A percentile compares a stretch with the other conserved stretches of the same genome.
phyloP scores from a whole-genome alignment of 2,888 invertebrate species.

The Gonocerus acuteangulatus region DNA sequence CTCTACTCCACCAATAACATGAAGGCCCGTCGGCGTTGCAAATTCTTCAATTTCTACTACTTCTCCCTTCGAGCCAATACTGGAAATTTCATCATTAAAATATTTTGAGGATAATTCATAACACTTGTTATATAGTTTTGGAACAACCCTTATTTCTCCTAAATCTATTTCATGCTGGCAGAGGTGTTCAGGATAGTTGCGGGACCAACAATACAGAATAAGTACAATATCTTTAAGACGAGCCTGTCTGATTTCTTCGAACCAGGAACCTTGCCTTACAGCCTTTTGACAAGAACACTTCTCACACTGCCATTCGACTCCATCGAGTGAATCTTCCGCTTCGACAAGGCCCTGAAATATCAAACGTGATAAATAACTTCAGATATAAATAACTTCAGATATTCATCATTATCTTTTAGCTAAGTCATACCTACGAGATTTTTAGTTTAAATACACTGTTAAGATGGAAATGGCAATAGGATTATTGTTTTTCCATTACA shows the following conservation, averaged over 20 bases:
- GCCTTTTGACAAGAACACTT: neutral
- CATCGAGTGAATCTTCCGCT: constrained; percentile 16
- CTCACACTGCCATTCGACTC: constrained; percentile 28
- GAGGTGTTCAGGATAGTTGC: constrained; percentile 29
- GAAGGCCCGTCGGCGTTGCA: constrained; percentile 15
- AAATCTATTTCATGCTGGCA: constrained; percentile 31
- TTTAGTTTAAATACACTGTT: neutral
- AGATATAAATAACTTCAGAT: neutral
- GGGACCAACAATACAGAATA: constrained; percentile 31
- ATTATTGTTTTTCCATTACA: neutral
- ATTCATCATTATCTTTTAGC: neutral
- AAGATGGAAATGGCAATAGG: neutral
- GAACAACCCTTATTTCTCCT: constrained; percentile 10
- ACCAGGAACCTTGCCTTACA: constrained; percentile 28
- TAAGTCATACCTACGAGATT: too few relatives aligned
- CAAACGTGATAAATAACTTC: neutral
- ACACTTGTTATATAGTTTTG: constrained; percentile 30
- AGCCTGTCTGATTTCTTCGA: constrained; percentile 25
- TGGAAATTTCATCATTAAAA: constrained; percentile 28
- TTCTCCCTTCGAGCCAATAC: constrained; percentile 27
- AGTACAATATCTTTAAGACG: constrained; percentile 16
- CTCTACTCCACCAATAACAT: constrained; percentile 30
- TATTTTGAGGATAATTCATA: constrained; percentile 25
- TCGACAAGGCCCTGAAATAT: constrained; percentile 19
- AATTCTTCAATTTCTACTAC: constrained; percentile 32